These are phyloP conservation scores for Thyatira batis DNA, from an alignment of 2,888 invertebrate species.

Conservation along the genomic window DNA sequence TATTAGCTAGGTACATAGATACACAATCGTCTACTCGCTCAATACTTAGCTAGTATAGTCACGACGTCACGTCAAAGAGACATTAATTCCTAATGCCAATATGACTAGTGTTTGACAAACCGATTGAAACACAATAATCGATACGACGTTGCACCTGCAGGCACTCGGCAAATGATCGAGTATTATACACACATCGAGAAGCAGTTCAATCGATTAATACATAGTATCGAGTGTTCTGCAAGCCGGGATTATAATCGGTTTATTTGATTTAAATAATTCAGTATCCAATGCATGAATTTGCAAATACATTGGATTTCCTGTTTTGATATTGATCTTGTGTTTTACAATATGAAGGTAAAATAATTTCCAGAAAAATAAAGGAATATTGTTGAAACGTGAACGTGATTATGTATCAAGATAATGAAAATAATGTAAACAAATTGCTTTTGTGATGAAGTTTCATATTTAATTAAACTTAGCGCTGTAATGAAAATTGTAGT, in stretches of 20 bases:
- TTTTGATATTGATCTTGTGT: no score
- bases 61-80: conserved; percentile 14
- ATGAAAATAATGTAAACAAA: background rate
- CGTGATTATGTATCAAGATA: background rate
- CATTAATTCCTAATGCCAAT: conserved; percentile 9
- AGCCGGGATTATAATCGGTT: conserved; percentile 22
- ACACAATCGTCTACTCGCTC: background rate
- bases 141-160: conserved; percentile 27
- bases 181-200: conserved; percentile 32
- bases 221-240: conserved; percentile 28
- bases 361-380: no score
- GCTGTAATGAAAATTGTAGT: background rate
- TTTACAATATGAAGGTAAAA: no score
- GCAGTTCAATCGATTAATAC: conserved; percentile 29
- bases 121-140: conserved; percentile 36
- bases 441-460: background rate
- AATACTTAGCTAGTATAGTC: background rate
- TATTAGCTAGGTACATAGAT: background rate
- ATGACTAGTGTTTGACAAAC: conserved; percentile 31
- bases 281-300: background rate
- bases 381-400: no score
- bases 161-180: conserved; percentile 32
- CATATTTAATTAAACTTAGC: background rate
- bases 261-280: background rate
- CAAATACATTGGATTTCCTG: no score